Conservation (phyloP, 2,113 vertebrate species). For the Dermatemys mawii region DNA sequence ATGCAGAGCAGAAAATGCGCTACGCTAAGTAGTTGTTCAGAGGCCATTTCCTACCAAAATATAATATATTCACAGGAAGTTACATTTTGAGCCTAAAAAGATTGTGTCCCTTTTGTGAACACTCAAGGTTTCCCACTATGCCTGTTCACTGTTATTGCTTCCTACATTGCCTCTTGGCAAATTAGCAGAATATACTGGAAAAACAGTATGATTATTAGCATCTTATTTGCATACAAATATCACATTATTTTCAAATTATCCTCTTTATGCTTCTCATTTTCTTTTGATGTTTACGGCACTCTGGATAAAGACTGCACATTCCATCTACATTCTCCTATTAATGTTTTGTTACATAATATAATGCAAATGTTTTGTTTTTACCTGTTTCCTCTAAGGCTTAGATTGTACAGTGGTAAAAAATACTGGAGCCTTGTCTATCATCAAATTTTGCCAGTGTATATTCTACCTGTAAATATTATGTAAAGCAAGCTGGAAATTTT, state of each 20-base stretch:
- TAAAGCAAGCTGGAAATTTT: background rate
- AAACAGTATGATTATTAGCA: constrained; percentile 29
- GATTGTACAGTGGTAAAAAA: background rate
- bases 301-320: constrained; percentile 7
- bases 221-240: constrained; percentile 51
- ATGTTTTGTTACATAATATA: background rate
- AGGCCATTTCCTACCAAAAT: background rate
- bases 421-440: background rate
- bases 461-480: background rate
- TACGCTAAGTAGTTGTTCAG: constrained; percentile 1
- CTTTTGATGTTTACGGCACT: constrained; percentile 19
- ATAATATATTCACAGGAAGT: constrained; percentile 48
- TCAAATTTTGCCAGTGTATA: background rate
- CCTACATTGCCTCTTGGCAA: constrained; percentile 27
- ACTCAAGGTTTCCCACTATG: constrained; percentile 18
- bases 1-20: background rate
- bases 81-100: constrained; percentile 44
- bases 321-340: background rate
- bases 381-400: background rate
- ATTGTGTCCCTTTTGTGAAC: constrained; percentile 55
- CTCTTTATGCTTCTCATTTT: constrained; percentile 50
- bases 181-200: constrained; percentile 40
- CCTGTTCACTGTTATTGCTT: background rate
- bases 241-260: constrained; percentile 54
- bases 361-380: background rate